Base-by-base conservation (phyloP, 1,140 invertebrate genomes). In the Anthonomus grandis region DNA sequence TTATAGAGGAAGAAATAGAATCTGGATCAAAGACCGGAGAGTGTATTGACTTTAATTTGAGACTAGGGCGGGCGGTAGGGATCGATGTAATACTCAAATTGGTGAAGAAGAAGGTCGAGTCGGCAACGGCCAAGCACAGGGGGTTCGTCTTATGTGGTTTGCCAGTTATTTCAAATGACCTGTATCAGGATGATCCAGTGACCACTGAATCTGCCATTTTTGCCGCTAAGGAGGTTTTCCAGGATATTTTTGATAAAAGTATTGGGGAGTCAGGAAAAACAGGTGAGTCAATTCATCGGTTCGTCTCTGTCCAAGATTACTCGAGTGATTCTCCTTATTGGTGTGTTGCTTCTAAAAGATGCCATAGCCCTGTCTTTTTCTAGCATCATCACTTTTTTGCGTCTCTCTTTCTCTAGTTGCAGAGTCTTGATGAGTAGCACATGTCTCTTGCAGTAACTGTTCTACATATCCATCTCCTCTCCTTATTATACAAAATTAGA, bases 61-160 rank as follows among this genome's bases (percentile, higher is more conserved):
- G 67, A 61, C 72, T 72, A 31, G 79, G 78, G 15, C 74, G 76
- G 55, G 64, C 71, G 1, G 67, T 79, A 27, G 72, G 71, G 27
- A 68, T 70, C 44, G 71, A 81, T 44, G 64, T 74, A 8, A 69
- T 82, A 17, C 51, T 79, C 27, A 63, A 72, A 59, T 64, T 82
- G 12, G 65, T 83, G 12, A 70, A 78, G 42, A 65, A 68, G 50
- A 76, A 77, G 60, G 53, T 82, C 2, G 63, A 75, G 57, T 75
- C 73, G 17, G 68, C 75, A 13, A 73, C 72, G n/a, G 68, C 79
- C 17, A 63, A 70, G 55, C 79, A 84, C 64, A 73, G 77, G 62
- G 82, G 83, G 13, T 83, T 79, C 71, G 72, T 84, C 5, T 64
- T 83, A 50, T 78, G 79, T 31, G 81, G 80, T 12, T 60, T 83